Percentiles rank a stretch among this genome's conserved stretches.
These are phyloP conservation scores for Meleagris gallopavo DNA, from an alignment of 2,113 vertebrate species.

Conservation along the genomic window DNA sequence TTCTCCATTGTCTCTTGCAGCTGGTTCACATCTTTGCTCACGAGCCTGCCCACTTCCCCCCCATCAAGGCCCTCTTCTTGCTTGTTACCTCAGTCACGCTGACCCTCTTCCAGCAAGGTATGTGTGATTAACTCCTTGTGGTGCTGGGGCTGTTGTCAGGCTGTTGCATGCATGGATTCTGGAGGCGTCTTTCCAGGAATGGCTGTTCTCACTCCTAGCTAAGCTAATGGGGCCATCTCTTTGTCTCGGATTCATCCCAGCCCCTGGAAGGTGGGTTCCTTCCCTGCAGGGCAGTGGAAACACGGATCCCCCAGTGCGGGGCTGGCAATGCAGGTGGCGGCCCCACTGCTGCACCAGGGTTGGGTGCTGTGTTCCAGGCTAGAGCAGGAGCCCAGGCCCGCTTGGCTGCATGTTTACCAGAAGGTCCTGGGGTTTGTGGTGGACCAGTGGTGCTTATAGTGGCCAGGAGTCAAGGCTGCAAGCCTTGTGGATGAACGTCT, in stretches of 20 bases:
- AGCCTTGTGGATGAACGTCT: neutral
- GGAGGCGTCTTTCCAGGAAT: constrained; percentile 62
- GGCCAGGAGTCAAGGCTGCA: neutral
- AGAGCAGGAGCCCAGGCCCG: neutral
- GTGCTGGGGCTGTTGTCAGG: constrained; percentile 53
- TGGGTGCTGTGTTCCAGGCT: neutral
- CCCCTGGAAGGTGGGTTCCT: constrained; percentile 71
- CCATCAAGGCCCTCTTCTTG: constrained; percentile 97
- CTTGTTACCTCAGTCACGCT: constrained; percentile 97
- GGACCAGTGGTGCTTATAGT: neutral
- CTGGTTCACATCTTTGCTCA: constrained; percentile 99
- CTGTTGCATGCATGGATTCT: constrained; percentile 62
- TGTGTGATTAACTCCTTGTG: constrained; percentile 57
- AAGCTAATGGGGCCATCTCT: constrained; percentile 63
- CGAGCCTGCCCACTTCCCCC: constrained; percentile 94
- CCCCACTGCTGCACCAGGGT: neutral
- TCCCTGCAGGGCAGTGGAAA: constrained; percentile 34
- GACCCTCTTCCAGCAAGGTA: constrained; percentile 99
- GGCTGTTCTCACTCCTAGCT: constrained; percentile 64
- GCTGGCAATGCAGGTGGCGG: neutral
- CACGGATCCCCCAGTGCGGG: neutral
- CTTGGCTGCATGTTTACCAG: neutral
- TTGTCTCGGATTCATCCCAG: constrained; percentile 53
- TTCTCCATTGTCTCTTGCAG: constrained; percentile 75
- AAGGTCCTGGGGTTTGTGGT: accelerated